Conservation (phyloP, 2,797 vertebrate genomes). For the Benthosema pterotum region DNA sequence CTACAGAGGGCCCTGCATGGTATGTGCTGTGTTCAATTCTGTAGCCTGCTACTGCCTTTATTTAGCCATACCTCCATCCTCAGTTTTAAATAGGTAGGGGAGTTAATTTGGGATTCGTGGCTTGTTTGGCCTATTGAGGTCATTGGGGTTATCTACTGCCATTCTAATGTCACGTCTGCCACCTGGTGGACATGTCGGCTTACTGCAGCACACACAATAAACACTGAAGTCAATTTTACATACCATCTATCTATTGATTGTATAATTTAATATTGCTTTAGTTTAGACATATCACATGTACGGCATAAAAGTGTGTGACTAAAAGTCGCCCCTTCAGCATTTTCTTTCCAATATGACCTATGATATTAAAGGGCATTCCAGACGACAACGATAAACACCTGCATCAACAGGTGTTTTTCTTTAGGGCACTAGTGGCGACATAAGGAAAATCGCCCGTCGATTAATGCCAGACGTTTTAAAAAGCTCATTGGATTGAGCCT, state of each 20-base stretch:
- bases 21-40: conserved; percentile 1
- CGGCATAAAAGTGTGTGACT: background rate
- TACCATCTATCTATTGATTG: background rate
- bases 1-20: background rate
- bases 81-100: conserved; percentile 51
- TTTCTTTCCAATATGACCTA: too few relatives aligned
- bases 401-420: too few relatives aligned
- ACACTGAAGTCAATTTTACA: too few relatives aligned
- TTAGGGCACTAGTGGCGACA: too few relatives aligned
- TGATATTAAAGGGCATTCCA: too few relatives aligned
- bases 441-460: too few relatives aligned
- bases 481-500: too few relatives aligned
- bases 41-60: conserved; percentile 37
- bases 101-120: conserved; percentile 50
- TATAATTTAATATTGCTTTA: too few relatives aligned
- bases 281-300: too few relatives aligned
- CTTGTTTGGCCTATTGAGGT: conserved; percentile 52
- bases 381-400: too few relatives aligned
- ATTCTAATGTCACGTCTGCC: conserved; percentile 24
- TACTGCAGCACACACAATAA: conserved; percentile 22
- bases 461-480: too few relatives aligned
- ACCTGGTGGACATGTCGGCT: conserved; percentile 27
- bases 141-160: conserved; percentile 43
- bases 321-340: too few relatives aligned
- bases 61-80: conserved; percentile 45